Percentiles rank a stretch among this genome's conserved stretches.
These are phyloP conservation scores for Eristalis intricaria DNA, from an alignment of 2,888 invertebrate species.

Conservation along the genomic window DNA sequence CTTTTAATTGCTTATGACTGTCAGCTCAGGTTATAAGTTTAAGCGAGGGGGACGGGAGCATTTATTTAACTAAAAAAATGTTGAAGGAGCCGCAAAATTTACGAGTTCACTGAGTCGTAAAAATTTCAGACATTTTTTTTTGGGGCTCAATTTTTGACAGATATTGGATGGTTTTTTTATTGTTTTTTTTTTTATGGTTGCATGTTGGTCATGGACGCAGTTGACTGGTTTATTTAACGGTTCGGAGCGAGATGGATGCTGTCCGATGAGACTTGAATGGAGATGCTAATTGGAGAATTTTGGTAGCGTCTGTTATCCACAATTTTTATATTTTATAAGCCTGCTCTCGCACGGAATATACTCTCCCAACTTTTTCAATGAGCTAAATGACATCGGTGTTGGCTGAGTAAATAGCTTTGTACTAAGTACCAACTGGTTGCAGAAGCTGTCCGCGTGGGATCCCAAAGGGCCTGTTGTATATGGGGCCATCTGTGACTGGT, in stretches of 20 bases:
- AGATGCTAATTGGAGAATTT: too few relatives aligned
- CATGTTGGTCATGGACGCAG: background rate
- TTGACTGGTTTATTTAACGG: background rate
- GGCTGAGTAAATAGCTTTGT: too few relatives aligned
- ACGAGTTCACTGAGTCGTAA: constrained; percentile 2
- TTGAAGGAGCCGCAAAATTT: background rate
- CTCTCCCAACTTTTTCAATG: too few relatives aligned
- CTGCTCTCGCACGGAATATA: too few relatives aligned
- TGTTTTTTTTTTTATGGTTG: background rate
- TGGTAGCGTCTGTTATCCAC: too few relatives aligned
- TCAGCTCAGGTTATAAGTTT: background rate
- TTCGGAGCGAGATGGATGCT: background rate
- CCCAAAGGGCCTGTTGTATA: too few relatives aligned
- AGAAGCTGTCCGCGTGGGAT: too few relatives aligned
- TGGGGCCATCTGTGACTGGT: too few relatives aligned
- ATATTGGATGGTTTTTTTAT: background rate
- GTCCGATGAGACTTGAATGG: too few relatives aligned
- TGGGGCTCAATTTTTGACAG: background rate
- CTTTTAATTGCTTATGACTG: background rate
- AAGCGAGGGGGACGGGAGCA: background rate
- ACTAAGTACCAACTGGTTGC: too few relatives aligned
- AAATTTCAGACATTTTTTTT: background rate
- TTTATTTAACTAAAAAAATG: background rate
- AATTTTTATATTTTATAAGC: too few relatives aligned
- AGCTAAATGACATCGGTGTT: too few relatives aligned